Evolutionary conservation across 2,888 invertebrate species (phyloP), one percentile per base, ranked within the genome.

Genomic region (Tetragnatha montana): DNA sequence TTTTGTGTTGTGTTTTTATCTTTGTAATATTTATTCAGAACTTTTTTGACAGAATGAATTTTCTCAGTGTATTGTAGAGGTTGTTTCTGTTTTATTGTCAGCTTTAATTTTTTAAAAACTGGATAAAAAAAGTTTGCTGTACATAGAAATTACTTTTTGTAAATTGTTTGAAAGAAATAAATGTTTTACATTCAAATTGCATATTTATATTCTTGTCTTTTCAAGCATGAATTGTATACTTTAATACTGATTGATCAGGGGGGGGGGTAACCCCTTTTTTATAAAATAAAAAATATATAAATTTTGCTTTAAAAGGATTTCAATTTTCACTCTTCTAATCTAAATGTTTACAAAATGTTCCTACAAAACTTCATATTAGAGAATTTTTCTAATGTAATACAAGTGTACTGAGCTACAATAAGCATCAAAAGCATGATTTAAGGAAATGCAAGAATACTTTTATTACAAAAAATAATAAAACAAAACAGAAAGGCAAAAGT

Each of bases 1-100:
- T 60, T 2, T 78, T 60, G 21, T 21, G 60, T 22, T 17, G 8
- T 78, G 50, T 22, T 78, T 51, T 78, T 10, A 19, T 60, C 14
- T n/a, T 78, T 51, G 51, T 78, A 60, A 12, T 76, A 81, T 82
- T 82, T 82, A 82, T 74, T 82, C 81, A 73, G 21, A 82, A 82
- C 12, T 19, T 22, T 71, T 35, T 22, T 71, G 35, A 47, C n/a
- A 35, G 81, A 81, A 81, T 17, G 47, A 49, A 70, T 81, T 81
- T 70, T 70, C 69, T 35, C 70, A 35, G 49, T 19, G 14, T 19
- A 81, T 81, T 81, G 74, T 35, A 8, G 51, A 68, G 21, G 47
- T 70, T 47, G 35, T 76, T 76, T 78, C 73, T 82, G 81, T 51
- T 74, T 82, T 22, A 19, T 17, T 82, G 6, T 74, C 14, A 70